Evolutionary conservation across 1,140 invertebrate species (phyloP).

Genomic region (Schlechtendalia chinensis): DNA sequence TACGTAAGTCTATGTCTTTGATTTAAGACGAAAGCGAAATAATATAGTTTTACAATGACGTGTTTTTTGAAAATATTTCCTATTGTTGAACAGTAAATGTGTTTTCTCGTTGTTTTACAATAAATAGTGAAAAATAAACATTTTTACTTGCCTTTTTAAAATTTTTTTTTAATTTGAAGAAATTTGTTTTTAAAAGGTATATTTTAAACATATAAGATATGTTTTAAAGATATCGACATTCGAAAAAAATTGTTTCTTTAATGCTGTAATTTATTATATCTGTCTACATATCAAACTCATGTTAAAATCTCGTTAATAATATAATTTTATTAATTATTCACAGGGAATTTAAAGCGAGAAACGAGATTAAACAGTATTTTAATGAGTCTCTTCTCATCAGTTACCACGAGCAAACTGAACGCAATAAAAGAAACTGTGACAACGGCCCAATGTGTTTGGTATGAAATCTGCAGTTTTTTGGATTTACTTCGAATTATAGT

Average conservation of each 20-base stretch:
- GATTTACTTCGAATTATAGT: neutral
- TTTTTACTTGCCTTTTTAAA: too few species aligned
- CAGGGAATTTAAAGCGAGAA: conserved; percentile 19
- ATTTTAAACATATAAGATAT: too few species aligned
- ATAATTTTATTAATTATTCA: neutral
- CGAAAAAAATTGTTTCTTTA: neutral
- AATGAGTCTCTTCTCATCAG: conserved; percentile 12
- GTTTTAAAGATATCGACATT: too few species aligned
- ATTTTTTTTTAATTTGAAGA: too few species aligned
- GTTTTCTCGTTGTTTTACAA: too few species aligned
- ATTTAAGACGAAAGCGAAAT: neutral
- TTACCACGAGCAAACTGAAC: conserved; percentile 1
- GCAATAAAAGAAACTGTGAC: conserved; percentile 9
- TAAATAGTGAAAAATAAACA: too few species aligned
- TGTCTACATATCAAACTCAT: too few species aligned
- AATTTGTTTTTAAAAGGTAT: too few species aligned
- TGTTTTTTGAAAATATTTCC: too few species aligned
- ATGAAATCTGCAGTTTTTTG: neutral
- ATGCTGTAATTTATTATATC: neutral
- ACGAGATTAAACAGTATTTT: conserved; percentile 34
- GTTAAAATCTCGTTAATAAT: neutral
- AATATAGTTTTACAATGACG: too few species aligned
- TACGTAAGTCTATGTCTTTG: neutral
- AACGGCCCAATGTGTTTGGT: conserved; percentile 25
- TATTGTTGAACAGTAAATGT: too few species aligned